Evolutionary conservation across 1,140 invertebrate genomes (phyloP).

Genomic region (Brachionus plicatilis): DNA sequence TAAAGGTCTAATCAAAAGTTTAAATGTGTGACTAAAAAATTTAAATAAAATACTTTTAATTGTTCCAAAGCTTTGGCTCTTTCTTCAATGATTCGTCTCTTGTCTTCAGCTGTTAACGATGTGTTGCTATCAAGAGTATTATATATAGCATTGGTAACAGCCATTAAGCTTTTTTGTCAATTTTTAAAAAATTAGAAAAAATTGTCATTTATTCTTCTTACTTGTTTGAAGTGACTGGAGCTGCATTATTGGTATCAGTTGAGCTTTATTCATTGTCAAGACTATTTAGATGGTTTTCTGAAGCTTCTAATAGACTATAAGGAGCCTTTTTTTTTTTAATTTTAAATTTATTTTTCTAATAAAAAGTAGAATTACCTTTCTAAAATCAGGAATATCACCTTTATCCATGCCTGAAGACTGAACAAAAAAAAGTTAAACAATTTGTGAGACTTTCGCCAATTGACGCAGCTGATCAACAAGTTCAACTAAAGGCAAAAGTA

Average conservation of each 20-base stretch:
- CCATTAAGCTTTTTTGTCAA: not conserved
- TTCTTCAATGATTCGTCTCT: slow-evolving; percentile 25
- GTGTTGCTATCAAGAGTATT: slow-evolving; percentile 28
- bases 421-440: slow-evolving; percentile 41
- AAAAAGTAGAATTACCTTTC: slow-evolving; percentile 64
- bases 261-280: slow-evolving; percentile 29
- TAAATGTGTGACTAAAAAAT: not conserved
- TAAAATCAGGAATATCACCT: slow-evolving; percentile 95
- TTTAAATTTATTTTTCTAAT: slow-evolving; percentile 28
- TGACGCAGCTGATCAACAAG: no score
- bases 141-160: slow-evolving; percentile 3
- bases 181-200: not conserved
- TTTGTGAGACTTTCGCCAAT: no score
- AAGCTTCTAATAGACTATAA: slow-evolving; percentile 88
- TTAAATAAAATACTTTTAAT: slow-evolving; percentile 12
- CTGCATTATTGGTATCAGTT: not conserved
- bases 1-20: not conserved
- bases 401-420: slow-evolving; percentile 96
- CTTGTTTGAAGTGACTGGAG: not conserved
- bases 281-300: slow-evolving; percentile 79
- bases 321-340: slow-evolving; percentile 68
- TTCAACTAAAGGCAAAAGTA: no score
- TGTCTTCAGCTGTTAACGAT: slow-evolving; percentile 20
- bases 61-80: slow-evolving; percentile 27
- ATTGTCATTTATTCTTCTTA: not conserved